Conservation (phyloP, 2,797 vertebrate genomes). For the Ctenosaura bakeri region DNA sequence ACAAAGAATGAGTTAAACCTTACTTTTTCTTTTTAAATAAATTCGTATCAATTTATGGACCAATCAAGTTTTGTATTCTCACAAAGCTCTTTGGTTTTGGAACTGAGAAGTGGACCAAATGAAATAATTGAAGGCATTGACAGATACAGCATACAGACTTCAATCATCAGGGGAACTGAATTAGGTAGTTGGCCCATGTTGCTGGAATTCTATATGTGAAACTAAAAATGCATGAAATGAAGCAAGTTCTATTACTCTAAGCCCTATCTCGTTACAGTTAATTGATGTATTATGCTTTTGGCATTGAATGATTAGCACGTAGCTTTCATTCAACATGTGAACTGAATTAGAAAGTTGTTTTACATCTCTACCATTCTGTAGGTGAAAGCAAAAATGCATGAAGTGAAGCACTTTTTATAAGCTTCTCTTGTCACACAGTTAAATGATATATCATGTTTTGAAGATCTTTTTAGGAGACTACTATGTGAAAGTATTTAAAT, state of each 20-base stretch:
- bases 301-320: background rate
- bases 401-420: slow-evolving; percentile 8
- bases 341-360: background rate
- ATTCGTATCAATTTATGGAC: background rate
- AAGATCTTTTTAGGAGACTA: background rate
- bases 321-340: slow-evolving; percentile 18
- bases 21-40: background rate
- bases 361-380: background rate
- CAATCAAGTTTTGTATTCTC: background rate
- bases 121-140: background rate
- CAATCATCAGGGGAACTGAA: background rate
- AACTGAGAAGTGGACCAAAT: background rate
- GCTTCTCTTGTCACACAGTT: slow-evolving; percentile 2
- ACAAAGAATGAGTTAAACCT: background rate
- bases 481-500: slow-evolving; percentile 30
- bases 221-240: slow-evolving; percentile 10
- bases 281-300: slow-evolving; percentile 22
- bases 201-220: slow-evolving; percentile 9
- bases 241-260: background rate
- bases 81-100: slow-evolving; percentile 9
- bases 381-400: background rate
- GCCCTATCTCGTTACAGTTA: background rate
- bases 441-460: slow-evolving; percentile 27
- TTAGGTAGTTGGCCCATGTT: background rate
- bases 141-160: background rate